A percentile compares a stretch with the other conserved stretches of the same genome.
phyloP scores from a whole-genome alignment of 2,888 invertebrate genomes.

The Aphrophora alni region DNA sequence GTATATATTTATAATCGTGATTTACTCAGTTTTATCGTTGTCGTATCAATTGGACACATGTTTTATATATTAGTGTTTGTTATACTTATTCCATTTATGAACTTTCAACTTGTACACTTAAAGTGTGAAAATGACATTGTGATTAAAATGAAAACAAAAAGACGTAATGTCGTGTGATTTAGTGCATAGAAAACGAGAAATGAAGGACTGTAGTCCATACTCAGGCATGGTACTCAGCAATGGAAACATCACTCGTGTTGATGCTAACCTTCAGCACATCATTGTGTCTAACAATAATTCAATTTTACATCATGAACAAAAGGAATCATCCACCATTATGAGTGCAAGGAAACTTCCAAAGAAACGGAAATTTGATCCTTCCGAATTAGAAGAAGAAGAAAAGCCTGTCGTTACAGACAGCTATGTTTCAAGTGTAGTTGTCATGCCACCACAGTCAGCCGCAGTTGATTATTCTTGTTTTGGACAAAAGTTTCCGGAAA shows the following conservation, averaged over 20 bases:
- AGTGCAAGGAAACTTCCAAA: constrained; percentile 82
- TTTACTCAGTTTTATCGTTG: not conserved
- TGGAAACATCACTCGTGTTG: not conserved
- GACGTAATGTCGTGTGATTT: not conserved
- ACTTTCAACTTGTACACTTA: not conserved
- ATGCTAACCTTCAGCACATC: constrained; percentile 15
- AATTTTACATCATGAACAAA: constrained; percentile 55
- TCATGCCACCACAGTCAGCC: constrained; percentile 63
- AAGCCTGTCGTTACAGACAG: constrained; percentile 51
- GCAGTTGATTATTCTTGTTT: constrained; percentile 66
- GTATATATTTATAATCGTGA: not conserved
- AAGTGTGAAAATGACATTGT: not conserved
- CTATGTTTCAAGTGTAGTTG: constrained; percentile 49
- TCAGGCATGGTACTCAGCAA: constrained; percentile 28
- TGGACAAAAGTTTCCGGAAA: constrained; percentile 27
- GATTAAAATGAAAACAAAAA: not conserved
- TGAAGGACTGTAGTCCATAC: constrained; percentile 46
- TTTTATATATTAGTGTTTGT: not conserved
- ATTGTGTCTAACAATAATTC: constrained; percentile 43
- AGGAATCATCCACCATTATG: constrained; percentile 63
- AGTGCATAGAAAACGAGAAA: constrained; percentile 45
- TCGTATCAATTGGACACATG: not conserved
- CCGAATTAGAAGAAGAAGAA: constrained; percentile 75
- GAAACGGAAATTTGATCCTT: constrained; percentile 86
- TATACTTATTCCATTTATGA: not conserved